Evolutionary conservation across 1,140 invertebrate species (phyloP), one percentile per base, ranked within the genome.

Genomic region (Leucophenga varia): DNA sequence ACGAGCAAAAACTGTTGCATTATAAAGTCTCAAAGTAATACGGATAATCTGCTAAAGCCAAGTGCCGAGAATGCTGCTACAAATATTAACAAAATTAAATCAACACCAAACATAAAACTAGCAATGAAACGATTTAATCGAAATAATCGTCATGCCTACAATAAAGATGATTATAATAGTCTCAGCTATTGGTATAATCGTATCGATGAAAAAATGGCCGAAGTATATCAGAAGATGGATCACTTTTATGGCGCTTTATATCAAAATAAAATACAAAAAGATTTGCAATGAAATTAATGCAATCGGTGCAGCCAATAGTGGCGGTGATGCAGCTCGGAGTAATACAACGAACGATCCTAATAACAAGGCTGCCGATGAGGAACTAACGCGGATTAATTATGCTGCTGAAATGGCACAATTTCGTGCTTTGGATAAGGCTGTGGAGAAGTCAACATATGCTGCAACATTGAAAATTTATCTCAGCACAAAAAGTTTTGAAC

Each of bases 401-500:
- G 10, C 20, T 2, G 46, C 49, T 5, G 4, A 32, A 0, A 20
- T 57, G 1, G 52, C 35, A 5, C 46, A 54, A 6, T 60, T 70
- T n/a, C 47, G 40, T 1, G 41, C 52, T 3, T 32, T 70, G 2
- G 55, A 51, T 28, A 34, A 37, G 2, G 59, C 63, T 7, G 56
- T 61, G 1, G 30, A 53, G 2, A 50, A 50, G 7, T 51, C 56
- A 0, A 6, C 18, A 1, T 57, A 52, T 17, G 46, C 49, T 2
- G 13, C 45, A 21, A 59, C 54, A 0, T 8, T 70, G 8, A 46
- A 43, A 12, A 51, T 56, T 0, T 70, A 70, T 8, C 45, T 70
- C 9, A 54, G 39, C 16, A 61, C 56, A 9, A 70, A 70, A 21
- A 65, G 50, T 41, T 54, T 47, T 10, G 65, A 70, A 18, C 40